These are phyloP conservation scores for Ondatra zibethicus DNA, from an alignment of 2,113 vertebrate genomes.

Conservation along the genomic window DNA sequence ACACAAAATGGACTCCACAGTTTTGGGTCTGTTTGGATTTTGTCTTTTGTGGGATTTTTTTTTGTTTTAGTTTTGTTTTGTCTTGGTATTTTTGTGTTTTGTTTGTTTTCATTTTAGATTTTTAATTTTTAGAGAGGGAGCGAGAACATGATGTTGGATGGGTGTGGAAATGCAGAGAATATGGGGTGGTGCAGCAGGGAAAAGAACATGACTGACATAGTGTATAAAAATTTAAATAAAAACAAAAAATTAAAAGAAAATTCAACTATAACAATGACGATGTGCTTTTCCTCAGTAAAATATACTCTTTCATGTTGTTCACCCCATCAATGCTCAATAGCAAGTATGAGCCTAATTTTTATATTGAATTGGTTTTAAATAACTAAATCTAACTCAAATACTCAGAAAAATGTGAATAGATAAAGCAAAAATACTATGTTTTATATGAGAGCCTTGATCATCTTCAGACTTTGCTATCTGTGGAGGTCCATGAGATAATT, in stretches of 20 bases:
- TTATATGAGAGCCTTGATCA: background rate
- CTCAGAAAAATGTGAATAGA: background rate
- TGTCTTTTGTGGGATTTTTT: background rate
- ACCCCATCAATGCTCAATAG: background rate
- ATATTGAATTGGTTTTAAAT: background rate
- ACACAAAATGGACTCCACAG: background rate
- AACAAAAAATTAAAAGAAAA: background rate
- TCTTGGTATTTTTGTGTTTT: background rate
- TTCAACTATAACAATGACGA: background rate
- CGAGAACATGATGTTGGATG: background rate
- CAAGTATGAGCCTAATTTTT: background rate
- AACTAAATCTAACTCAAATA: background rate
- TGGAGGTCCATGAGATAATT: background rate
- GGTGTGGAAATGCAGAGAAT: background rate
- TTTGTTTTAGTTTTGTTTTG: background rate
- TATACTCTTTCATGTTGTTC: background rate
- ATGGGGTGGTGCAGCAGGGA: rapidly evolving
- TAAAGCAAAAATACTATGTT: background rate
- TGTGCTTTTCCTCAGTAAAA: background rate
- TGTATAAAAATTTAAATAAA: background rate
- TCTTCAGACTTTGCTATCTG: background rate
- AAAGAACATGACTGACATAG: background rate
- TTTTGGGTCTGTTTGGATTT: background rate
- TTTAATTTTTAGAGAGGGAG: background rate
- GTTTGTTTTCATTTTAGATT: background rate